Evolutionary conservation across 2,888 invertebrate species (phyloP).

Genomic region (Pyrocoelia pectoralis): DNA sequence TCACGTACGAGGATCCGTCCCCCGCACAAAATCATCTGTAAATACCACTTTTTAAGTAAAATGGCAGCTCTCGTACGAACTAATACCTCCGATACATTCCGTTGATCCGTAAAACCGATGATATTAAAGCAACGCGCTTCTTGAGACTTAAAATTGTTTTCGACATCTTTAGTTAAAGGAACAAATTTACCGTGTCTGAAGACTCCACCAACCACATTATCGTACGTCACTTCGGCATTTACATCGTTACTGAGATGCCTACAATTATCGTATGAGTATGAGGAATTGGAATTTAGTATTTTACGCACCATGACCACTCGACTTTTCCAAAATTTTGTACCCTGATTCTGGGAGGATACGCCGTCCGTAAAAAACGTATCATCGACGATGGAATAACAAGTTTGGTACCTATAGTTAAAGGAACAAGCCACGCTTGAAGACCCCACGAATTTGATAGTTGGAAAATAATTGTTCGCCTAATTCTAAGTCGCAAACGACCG

Average conservation of each 20-base stretch:
- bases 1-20: slow-evolving; percentile 14
- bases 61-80: too few species aligned
- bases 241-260: slow-evolving; percentile 23
- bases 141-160: slow-evolving; percentile 17
- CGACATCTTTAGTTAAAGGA: slow-evolving; percentile 21
- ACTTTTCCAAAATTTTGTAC: neutral
- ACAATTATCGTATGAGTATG: neutral
- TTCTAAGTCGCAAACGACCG: slow-evolving; percentile 23
- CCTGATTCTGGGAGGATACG: neutral
- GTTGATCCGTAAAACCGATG: slow-evolving; percentile 19
- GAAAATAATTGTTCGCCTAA: slow-evolving; percentile 24
- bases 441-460: slow-evolving; percentile 8
- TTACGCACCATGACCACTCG: slow-evolving; percentile 16
- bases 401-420: slow-evolving; percentile 17
- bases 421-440: slow-evolving; percentile 28
- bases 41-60: too few species aligned
- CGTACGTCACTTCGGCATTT: slow-evolving; percentile 4
- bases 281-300: too few species aligned
- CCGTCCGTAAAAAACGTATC: slow-evolving; percentile 13
- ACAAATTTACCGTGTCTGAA: slow-evolving; percentile 19
- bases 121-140: slow-evolving; percentile 25
- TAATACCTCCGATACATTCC: slow-evolving; percentile 23
- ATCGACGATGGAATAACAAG: slow-evolving; percentile 1
- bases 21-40: slow-evolving; percentile 16
- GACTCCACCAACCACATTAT: slow-evolving; percentile 27